These are phyloP conservation scores for Hypomecis punctinalis DNA, from an alignment of 2,888 invertebrate genomes.

Conservation along the genomic window DNA sequence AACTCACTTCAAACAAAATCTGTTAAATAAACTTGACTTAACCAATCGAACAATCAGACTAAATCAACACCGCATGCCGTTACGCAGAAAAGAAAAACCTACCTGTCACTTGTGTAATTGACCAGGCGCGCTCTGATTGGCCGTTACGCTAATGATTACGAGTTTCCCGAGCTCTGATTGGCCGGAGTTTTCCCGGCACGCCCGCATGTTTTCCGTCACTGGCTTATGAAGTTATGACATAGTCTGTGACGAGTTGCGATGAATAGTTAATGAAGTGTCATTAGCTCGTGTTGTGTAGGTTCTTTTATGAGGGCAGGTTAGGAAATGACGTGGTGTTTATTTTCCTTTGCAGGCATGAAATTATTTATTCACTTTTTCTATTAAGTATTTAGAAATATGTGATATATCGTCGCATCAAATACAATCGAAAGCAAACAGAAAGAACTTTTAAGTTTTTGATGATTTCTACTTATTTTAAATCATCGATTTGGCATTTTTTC, in stretches of 20 bases:
- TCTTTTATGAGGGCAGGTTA: conserved; percentile 41
- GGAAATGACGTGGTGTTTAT: background rate
- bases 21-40: conserved; percentile 28
- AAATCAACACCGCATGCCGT: conserved; percentile 50
- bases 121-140: conserved; percentile 62
- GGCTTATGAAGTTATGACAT: conserved; percentile 58
- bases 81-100: conserved; percentile 47
- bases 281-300: conserved; percentile 55
- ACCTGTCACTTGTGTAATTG: conserved; percentile 51
- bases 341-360: too few relatives aligned
- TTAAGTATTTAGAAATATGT: too few relatives aligned
- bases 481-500: too few relatives aligned
- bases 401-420: too few relatives aligned
- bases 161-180: conserved; percentile 64
- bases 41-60: conserved; percentile 40
- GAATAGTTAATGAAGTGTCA: conserved; percentile 76
- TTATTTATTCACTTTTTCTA: too few relatives aligned
- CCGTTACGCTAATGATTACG: conserved; percentile 46
- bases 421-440: too few relatives aligned
- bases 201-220: conserved; percentile 65
- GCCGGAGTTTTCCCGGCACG: conserved; percentile 57
- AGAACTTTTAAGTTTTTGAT: too few relatives aligned
- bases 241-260: conserved; percentile 63
- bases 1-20: conserved; percentile 20
- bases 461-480: too few relatives aligned